These are phyloP conservation scores for Aphelenchoides avenae DNA, from an alignment of 1,140 invertebrate species.

Conservation along the genomic window DNA sequence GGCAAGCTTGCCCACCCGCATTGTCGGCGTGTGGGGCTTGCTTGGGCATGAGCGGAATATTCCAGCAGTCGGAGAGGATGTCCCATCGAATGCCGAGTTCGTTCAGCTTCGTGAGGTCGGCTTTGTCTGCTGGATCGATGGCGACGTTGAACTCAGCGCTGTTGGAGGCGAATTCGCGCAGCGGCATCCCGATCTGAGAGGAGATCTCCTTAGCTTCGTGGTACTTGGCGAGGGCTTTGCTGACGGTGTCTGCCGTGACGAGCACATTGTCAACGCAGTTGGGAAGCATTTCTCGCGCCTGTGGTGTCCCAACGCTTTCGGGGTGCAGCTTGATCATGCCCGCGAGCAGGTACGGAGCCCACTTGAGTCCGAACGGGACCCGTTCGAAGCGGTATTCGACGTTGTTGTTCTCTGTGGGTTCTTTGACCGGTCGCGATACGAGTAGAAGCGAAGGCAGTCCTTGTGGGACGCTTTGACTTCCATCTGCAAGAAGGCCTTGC, in stretches of 20 bases:
- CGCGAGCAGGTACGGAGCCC: conserved; percentile 13
- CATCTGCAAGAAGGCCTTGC: conserved; percentile 41
- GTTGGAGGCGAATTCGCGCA: no score
- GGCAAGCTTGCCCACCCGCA: no score
- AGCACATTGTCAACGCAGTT: conserved; percentile 33
- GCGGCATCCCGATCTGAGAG: no score
- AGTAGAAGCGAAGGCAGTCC: conserved; percentile 20
- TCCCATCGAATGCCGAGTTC: no score
- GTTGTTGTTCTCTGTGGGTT: conserved; percentile 6
- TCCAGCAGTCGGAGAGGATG: no score
- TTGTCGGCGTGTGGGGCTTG: no score
- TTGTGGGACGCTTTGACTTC: conserved; percentile 6
- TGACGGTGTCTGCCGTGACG: neutral
- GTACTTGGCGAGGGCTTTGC: no score
- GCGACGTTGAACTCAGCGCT: no score
- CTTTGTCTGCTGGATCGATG: no score
- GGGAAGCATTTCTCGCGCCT: neutral
- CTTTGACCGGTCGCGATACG: conserved; percentile 21
- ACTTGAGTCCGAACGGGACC: conserved; percentile 25
- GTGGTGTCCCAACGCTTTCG: neutral
- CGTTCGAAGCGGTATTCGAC: conserved; percentile 8
- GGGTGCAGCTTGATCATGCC: conserved; percentile 12
- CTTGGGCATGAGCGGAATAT: no score
- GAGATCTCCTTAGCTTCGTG: no score
- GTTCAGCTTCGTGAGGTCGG: no score